These are phyloP conservation scores for Diploscapter pachys DNA, from an alignment of 1,140 invertebrate genomes.

Conservation along the genomic window DNA sequence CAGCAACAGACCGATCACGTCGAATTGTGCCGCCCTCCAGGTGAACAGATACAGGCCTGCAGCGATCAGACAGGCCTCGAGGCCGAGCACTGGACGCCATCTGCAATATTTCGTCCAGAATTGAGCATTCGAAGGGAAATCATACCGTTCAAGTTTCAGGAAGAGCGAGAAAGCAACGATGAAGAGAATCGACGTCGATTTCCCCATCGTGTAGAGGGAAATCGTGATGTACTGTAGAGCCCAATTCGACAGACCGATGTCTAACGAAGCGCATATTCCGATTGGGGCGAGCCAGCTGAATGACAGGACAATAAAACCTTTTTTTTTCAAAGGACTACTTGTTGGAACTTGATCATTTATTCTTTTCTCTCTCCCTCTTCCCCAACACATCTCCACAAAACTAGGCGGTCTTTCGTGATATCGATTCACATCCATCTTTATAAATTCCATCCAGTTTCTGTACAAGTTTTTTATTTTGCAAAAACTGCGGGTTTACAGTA, in stretches of 20 bases:
- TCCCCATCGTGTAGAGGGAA: conserved; percentile 55
- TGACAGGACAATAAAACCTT: background rate
- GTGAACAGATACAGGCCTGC: conserved; percentile 89
- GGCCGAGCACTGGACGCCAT: conserved; percentile 79
- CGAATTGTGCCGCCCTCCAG: conserved; percentile 90
- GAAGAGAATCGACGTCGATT: conserved; percentile 56
- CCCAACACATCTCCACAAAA: background rate
- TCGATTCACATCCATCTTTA: no score
- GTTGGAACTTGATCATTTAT: conserved; percentile 1
- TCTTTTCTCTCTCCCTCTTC: background rate
- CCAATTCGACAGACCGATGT: conserved; percentile 70
- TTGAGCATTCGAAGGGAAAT: conserved; percentile 59
- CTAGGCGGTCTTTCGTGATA: background rate
- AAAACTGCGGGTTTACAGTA: no score
- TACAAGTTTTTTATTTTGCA: no score
- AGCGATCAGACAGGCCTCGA: conserved; percentile 85
- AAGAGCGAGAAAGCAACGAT: conserved; percentile 55
- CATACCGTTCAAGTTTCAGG: conserved; percentile 35
- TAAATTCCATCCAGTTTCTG: no score
- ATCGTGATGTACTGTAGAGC: conserved; percentile 56
- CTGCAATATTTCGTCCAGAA: conserved; percentile 5
- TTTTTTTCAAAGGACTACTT: background rate
- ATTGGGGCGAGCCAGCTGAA: conserved; percentile 66
- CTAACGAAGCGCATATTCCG: conserved; percentile 84
- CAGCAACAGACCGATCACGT: conserved; percentile 80